These are phyloP conservation scores for Parnassius glacialis DNA, from an alignment of 2,888 invertebrate species.

Conservation along the genomic window DNA sequence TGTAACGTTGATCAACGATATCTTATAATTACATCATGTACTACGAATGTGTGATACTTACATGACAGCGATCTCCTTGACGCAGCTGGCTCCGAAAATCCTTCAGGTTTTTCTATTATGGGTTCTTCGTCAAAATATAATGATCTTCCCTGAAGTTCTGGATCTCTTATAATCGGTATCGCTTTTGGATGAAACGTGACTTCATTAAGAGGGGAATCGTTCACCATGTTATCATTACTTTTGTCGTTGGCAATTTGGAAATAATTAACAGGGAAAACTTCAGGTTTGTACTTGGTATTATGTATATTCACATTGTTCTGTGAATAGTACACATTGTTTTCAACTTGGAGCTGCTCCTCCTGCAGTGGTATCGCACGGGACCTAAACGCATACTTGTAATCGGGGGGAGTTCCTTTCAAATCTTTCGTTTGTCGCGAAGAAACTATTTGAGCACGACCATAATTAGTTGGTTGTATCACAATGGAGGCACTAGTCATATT, in stretches of 20 bases:
- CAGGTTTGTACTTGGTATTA: slow-evolving; percentile 51
- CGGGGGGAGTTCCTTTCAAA: slow-evolving; percentile 39
- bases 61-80: slow-evolving; percentile 71
- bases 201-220: slow-evolving; percentile 35
- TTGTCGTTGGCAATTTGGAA: slow-evolving; percentile 74
- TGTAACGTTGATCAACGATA: slow-evolving; percentile 10
- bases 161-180: slow-evolving; percentile 64
- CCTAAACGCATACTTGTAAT: slow-evolving; percentile 57
- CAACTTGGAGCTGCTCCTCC: slow-evolving; percentile 43
- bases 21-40: slow-evolving; percentile 3
- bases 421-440: slow-evolving; percentile 41
- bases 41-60: slow-evolving; percentile 41
- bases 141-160: slow-evolving; percentile 58
- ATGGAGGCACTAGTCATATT: slow-evolving; percentile 66
- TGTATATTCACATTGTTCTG: slow-evolving; percentile 41
- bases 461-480: slow-evolving; percentile 57
- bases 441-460: slow-evolving; percentile 36
- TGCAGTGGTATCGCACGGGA: slow-evolving; percentile 61
- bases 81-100: slow-evolving; percentile 50
- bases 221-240: slow-evolving; percentile 45
- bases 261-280: slow-evolving; percentile 75
- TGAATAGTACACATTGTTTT: slow-evolving; percentile 58
- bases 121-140: slow-evolving; percentile 55
- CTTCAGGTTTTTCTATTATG: slow-evolving; percentile 57
- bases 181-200: slow-evolving; percentile 55